Conservation (phyloP, 1,140 invertebrate species). For the Oncopodura yosiiana region DNA sequence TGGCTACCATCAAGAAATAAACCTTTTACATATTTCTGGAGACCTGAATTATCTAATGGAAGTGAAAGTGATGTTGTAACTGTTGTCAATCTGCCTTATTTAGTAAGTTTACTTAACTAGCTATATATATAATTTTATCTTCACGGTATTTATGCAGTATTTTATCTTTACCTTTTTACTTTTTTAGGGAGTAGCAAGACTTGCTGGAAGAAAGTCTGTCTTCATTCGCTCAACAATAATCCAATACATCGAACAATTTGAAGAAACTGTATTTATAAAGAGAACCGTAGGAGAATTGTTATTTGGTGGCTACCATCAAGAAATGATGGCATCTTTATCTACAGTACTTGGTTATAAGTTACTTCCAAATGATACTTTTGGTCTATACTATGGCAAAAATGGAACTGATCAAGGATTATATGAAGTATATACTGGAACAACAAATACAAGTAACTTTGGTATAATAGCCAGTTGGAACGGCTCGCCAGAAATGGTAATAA, state of each 20-base stretch:
- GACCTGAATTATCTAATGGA: slow-evolving; percentile 22
- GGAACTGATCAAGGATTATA: slow-evolving; percentile 16
- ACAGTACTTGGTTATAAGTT: slow-evolving; percentile 3
- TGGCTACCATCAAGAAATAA: slow-evolving; percentile 15
- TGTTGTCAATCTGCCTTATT: slow-evolving; percentile 23
- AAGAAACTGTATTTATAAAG: slow-evolving; percentile 1
- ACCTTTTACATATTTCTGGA: too few relatives aligned
- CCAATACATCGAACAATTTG: slow-evolving; percentile 4
- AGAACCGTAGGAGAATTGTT: slow-evolving; percentile 17
- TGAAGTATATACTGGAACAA: slow-evolving; percentile 16
- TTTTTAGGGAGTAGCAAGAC: background rate
- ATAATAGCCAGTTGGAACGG: slow-evolving; percentile 19
- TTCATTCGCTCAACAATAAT: slow-evolving; percentile 1
- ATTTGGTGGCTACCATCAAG: slow-evolving; percentile 16
- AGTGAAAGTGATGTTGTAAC: slow-evolving; percentile 8
- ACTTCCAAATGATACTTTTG: slow-evolving; percentile 22
- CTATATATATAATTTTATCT: background rate
- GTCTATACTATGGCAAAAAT: slow-evolving; percentile 24
- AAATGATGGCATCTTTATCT: slow-evolving; percentile 9
- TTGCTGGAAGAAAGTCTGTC: background rate
- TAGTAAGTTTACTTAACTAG: too few relatives aligned
- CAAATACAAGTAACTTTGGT: slow-evolving; percentile 12
- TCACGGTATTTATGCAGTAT: background rate
- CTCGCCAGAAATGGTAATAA: slow-evolving; percentile 13
- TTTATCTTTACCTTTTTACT: background rate